Evolutionary conservation across 2,797 vertebrate genomes (phyloP), one percentile per base, ranked within the genome.

Genomic region (Lepidocolaptes lacrymiger): DNA sequence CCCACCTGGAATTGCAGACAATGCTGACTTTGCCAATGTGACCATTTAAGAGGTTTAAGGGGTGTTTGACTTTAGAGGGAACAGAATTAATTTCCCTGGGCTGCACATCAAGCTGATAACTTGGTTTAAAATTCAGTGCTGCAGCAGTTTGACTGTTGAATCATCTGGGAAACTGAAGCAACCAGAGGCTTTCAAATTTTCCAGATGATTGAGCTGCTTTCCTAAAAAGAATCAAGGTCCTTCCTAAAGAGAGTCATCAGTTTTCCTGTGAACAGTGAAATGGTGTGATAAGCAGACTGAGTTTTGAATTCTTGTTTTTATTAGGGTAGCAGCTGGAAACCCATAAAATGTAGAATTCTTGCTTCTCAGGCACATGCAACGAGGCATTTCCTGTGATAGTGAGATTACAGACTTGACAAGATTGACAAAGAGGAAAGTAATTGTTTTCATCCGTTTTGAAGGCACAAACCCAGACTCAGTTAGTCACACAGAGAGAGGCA

Each of bases 361-460:
- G 12, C 32, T 73, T 32, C 78, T 87, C 21, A 32, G 54, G 41
- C 0, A 0, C 6, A 0, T 2, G 20, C 16, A 41, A 15, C 10
- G 4, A 69, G 3, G 4, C 23, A 17, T 82, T 90, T 93, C 88
- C 78, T 66, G 37, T 22, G 41, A 10, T 51, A 48, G n/a, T 7
- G 74, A 87, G 91, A 87, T 82, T 21, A 48, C 12, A 56, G 34
- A 8, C 63, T 23, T 55, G 71, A 76, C 15, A 72, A 58, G 64
- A 18, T 6, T 51, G 66, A 66, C 46, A 48, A 85, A 74, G 49
- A 55, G 32, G 58, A 59, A 62, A 72, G 73, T 19, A 66, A 41
- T 55, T 73, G 41, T 1, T 77, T 92, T 88, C 66, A 52, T 89
- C 37, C 46, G 7, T 46, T 81, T 81, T 67, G 54, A 66, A 94